Evolutionary conservation across 2,888 invertebrate species (phyloP).

Genomic region (Zele albiditarsus): DNA sequence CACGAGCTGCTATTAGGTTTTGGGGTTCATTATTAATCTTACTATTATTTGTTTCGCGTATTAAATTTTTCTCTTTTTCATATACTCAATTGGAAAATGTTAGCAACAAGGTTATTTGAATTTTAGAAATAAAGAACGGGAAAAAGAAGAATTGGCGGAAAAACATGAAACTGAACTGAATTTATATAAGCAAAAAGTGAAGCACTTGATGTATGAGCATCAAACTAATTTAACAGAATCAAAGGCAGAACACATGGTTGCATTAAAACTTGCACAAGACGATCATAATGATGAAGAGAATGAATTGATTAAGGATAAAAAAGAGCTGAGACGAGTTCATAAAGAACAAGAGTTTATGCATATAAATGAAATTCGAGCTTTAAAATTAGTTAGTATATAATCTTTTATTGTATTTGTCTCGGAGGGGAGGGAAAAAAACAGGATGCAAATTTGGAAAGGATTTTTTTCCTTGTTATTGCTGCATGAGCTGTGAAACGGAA

Average conservation of each 20-base stretch:
- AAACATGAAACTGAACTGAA: constrained; percentile 91
- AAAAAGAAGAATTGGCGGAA: constrained; percentile 90
- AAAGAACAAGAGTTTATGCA: constrained; percentile 82
- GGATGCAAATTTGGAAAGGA: too few species aligned
- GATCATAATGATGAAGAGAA: constrained; percentile 85
- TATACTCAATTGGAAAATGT: background rate
- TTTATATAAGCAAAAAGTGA: constrained; percentile 93
- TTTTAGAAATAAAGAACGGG: constrained; percentile 84
- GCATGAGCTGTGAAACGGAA: too few species aligned
- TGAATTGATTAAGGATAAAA: constrained; percentile 84
- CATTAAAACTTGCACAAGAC: constrained; percentile 88
- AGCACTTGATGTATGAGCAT: constrained; percentile 93
- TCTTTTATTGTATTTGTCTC: background rate
- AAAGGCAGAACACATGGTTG: constrained; percentile 88
- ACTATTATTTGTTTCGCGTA: background rate
- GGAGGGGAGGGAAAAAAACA: too few species aligned
- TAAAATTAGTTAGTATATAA: constrained; percentile 77
- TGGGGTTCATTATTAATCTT: constrained; percentile 21
- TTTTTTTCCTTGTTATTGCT: too few species aligned
- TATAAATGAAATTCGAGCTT: constrained; percentile 82
- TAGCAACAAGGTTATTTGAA: background rate
- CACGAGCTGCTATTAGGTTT: constrained; percentile 80
- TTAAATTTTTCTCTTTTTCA: background rate
- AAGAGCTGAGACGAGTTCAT: constrained; percentile 78
- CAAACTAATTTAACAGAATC: constrained; percentile 88